Evolutionary conservation across 2,888 invertebrate species (phyloP), one percentile per base, ranked within the genome.

Genomic region (Ectemnius continuus): DNA sequence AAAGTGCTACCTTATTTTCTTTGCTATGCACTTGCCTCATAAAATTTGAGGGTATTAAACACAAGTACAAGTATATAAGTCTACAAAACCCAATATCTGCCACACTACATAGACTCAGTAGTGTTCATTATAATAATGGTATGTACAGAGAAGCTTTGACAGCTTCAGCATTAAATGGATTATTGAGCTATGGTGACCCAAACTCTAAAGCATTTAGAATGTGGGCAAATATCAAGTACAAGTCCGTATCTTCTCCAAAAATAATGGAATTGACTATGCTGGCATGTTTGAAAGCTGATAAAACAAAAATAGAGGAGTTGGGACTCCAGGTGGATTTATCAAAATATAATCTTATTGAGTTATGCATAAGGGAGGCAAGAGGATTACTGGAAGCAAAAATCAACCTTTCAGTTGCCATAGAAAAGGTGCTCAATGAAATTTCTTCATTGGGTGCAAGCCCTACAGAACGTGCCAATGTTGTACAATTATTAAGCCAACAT

Each of bases 191-290:
- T 48, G 76, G 81, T 2, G 71, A 80, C 14, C 28, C 72, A 2
- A 78, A 85, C 11, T 81, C 79, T 4, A 88, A 87, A 73, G 87
- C 87, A n/a, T 88, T 85, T 67, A 81, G 81, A 0, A 81, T 85
- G 71, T 91, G 90, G 90, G 67, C 83, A 0, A 80, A 65, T 26
- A 85, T 89, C n/a, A 89, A 90, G 52, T 70, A 85, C 2, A 85
- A 88, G 63, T 68, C 67, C 4, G 11, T 26, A 36, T 65, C 71
- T 45, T 66, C 72, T 0, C 70, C 79, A n/a, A 72, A 85, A 45
- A 67, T 79, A 62, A 59, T 64, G 58, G 64, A 76, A 5, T 67
- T 76, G 70, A 73, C 79, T 8, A 80, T 85, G 36, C 28, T 74
- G 48, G 73, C 76, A 14, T 89, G 86, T 65, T 78, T 90, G n/a